A percentile compares a stretch with the other conserved stretches of the same genome.
Conservation (phyloP, 1,140 invertebrate species). For the Mycetomoellerius zeteki region DNA sequence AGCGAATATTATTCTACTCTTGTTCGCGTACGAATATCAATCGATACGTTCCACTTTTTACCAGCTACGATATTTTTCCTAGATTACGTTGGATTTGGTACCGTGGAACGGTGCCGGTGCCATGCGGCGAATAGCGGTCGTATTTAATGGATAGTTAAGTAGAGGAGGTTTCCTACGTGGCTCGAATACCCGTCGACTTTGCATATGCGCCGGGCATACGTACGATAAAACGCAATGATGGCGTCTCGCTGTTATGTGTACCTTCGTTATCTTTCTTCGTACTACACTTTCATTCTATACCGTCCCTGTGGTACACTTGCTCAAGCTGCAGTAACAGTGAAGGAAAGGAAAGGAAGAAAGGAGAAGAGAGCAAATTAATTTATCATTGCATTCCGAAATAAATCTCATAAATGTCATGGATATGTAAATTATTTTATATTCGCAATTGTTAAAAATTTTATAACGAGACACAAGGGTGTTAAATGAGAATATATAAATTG, state of each 20-base stretch:
- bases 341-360: constrained; percentile 8
- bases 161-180: constrained; percentile 82
- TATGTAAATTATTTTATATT: constrained; percentile 1
- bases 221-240: constrained; percentile 49
- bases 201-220: constrained; percentile 76
- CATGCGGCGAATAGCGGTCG: constrained; percentile 68
- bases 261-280: constrained; percentile 11
- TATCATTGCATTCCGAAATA: constrained; percentile 2
- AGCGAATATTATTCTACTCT: constrained; percentile 50
- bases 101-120: constrained; percentile 21
- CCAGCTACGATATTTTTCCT: constrained; percentile 74
- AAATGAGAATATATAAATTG: not conserved
- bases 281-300: not conserved
- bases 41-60: constrained; percentile 71
- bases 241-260: constrained; percentile 12
- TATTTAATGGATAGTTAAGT: constrained; percentile 86
- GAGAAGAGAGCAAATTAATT: constrained; percentile 4
- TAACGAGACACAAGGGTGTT: not conserved
- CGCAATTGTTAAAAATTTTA: not conserved
- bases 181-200: constrained; percentile 78
- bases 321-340: not conserved
- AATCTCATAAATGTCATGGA: not conserved
- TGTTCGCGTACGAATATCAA: constrained; percentile 64
- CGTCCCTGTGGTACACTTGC: not conserved
- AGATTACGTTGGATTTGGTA: constrained; percentile 74